Percentiles rank a stretch among this genome's conserved stretches.
These are phyloP conservation scores for Drosophila equinoxialis DNA, from an alignment of 1,140 invertebrate species.

Conservation along the genomic window DNA sequence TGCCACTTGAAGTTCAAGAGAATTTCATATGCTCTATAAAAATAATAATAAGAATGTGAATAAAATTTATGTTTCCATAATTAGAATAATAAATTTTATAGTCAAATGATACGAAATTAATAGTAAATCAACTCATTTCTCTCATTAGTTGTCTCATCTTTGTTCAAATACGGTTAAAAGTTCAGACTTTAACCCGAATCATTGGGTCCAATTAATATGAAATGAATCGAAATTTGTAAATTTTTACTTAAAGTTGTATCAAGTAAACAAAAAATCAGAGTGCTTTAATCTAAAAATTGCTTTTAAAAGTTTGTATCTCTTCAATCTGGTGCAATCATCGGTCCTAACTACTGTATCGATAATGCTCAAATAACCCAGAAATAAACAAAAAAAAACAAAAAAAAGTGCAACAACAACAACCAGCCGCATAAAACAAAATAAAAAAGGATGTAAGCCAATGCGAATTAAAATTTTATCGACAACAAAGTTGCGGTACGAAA, in stretches of 20 bases:
- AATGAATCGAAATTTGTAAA: too few relatives aligned
- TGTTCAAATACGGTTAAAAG: too few relatives aligned
- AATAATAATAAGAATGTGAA: too few relatives aligned
- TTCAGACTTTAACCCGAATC: too few relatives aligned
- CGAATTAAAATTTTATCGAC: conserved; percentile 79
- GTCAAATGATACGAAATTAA: too few relatives aligned
- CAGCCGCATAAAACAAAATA: conserved; percentile 37
- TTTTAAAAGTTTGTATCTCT: neutral
- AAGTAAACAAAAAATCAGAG: too few relatives aligned
- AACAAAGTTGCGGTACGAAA: conserved; percentile 72
- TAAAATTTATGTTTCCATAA: too few relatives aligned
- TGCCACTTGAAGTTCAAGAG: neutral
- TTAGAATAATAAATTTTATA: too few relatives aligned
- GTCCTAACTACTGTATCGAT: conserved; percentile 9
- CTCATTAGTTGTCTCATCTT: too few relatives aligned
- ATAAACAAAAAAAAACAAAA: neutral
- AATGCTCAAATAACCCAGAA: conserved; percentile 1
- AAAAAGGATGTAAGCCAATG: conserved; percentile 59
- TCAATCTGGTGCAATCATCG: neutral
- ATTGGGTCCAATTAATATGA: too few relatives aligned
- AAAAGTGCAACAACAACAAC: conserved; percentile 26
- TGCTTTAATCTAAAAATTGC: neutral
- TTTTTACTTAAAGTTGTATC: too few relatives aligned
- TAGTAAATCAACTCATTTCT: too few relatives aligned
- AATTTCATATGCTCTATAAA: conserved; percentile 41